Conservation (phyloP, 2,797 vertebrate genomes). For the Epinephelus malabaricus region DNA sequence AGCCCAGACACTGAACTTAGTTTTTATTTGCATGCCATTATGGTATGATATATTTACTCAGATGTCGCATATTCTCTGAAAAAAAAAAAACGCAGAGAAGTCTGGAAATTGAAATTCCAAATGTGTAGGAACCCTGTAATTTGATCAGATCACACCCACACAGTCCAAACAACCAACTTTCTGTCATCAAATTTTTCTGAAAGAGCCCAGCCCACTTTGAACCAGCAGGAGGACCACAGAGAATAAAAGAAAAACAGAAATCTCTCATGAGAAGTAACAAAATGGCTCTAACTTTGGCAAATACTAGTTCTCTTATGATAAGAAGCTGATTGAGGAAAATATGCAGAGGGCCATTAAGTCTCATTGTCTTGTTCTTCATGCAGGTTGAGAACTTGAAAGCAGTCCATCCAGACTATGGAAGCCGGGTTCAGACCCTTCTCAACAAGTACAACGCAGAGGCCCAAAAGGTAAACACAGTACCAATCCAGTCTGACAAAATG, state of each 20-base stretch:
- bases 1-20: too few species aligned
- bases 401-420: conserved; percentile 90
- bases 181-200: too few species aligned
- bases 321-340: too few species aligned
- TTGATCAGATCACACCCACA: too few species aligned
- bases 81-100: too few species aligned
- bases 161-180: too few species aligned
- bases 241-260: neutral
- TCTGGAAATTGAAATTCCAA: too few species aligned
- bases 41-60: too few species aligned
- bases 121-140: too few species aligned
- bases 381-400: conserved; percentile 92
- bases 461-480: conserved; percentile 80
- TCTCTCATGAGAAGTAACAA: neutral
- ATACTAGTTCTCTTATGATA: too few species aligned
- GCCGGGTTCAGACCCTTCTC: conserved; percentile 86
- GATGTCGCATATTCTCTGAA: too few species aligned
- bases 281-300: neutral
- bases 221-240: neutral
- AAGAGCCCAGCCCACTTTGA: neutral
- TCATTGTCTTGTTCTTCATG: neutral
- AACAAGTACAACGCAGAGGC: conserved; percentile 88
- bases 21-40: too few species aligned
- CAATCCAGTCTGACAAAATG: neutral
- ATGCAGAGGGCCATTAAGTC: neutral